Base-by-base conservation (phyloP, 2,888 invertebrate species). In the Drosophila multiciliata region DNA sequence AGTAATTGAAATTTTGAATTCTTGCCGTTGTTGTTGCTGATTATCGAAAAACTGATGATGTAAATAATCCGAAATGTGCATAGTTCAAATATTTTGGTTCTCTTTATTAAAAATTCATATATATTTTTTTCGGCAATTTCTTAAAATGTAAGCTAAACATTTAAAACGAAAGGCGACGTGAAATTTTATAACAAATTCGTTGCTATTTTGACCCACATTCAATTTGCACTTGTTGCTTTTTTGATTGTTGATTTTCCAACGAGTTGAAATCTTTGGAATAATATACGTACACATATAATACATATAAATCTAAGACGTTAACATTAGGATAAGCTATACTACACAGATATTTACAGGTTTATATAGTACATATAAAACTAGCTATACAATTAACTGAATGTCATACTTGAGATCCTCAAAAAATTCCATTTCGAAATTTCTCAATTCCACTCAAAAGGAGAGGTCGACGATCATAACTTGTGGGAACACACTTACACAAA, bases 351-450 rank as follows among this genome's bases (percentile, higher is more conserved):
- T 68, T 70, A 79, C 59, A 69, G 53, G 54, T 75, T 72, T 15
- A 32, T 57, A 57, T 32, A 36, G 20, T 20, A 40, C 32, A 70
- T 17, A 78, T 67, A 73, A 59, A 45, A 38, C 63, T 81, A 72
- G 33, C 77, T 85, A 82, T 59, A 85, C 79, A 70, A 74, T 85
- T 83, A 75, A 81, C 78, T 89, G 88, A 90, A 91, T 91, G 91
- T 91, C 79, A 66, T 66, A 58, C 11, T 59, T 80, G 91, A 91
- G 91, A 91, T 91, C 91, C 81, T 91, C 90, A 90, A 91, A 87
- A 90, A 91, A 90, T 83, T 75, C 61, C 57, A 52, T 57, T 73
- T 53, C 26, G 26, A 65, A 80, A 82, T 82, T 88, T 83, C 81
- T 89, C 87, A 90, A 91, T 84, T 82, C 69, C 77, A 89, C 90